Evolutionary conservation across 2,797 vertebrate genomes (phyloP).

Genomic region (Channa striata): DNA sequence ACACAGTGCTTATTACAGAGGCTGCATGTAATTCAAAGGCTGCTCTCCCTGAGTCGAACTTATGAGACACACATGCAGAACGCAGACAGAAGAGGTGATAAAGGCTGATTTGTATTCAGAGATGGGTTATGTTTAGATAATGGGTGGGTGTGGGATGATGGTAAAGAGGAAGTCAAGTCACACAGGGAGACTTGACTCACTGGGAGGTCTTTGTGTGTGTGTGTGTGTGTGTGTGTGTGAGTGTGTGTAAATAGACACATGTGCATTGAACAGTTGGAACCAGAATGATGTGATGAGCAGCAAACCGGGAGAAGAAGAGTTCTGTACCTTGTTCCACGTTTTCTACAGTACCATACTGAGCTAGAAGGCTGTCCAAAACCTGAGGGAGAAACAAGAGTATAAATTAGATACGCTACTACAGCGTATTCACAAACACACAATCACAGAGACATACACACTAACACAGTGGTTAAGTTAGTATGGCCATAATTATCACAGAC

Average conservation of each 20-base stretch:
- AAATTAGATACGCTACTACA: constrained; percentile 18
- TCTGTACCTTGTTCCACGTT: constrained; percentile 95
- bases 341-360: constrained; percentile 94
- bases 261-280: constrained; percentile 42
- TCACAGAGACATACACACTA: neutral
- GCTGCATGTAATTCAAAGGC: constrained; percentile 48
- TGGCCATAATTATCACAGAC: neutral
- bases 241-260: constrained; percentile 50
- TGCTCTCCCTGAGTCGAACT: constrained; percentile 37
- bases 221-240: constrained; percentile 16
- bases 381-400: constrained; percentile 70
- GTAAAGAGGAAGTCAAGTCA: constrained; percentile 63
- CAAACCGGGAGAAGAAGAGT: constrained; percentile 16
- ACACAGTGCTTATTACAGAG: constrained; percentile 70
- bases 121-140: constrained; percentile 75
- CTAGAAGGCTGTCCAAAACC: constrained; percentile 94
- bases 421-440: constrained; percentile 2
- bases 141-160: constrained; percentile 66
- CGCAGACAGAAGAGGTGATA: constrained; percentile 50
- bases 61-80: constrained; percentile 35
- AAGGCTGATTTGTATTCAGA: constrained; percentile 63
- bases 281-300: constrained; percentile 39
- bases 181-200: constrained; percentile 63
- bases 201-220: constrained; percentile 61
- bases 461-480: neutral